These are phyloP conservation scores for Orthonyx spaldingii DNA, from an alignment of 2,113 vertebrate genomes.

Conservation along the genomic window DNA sequence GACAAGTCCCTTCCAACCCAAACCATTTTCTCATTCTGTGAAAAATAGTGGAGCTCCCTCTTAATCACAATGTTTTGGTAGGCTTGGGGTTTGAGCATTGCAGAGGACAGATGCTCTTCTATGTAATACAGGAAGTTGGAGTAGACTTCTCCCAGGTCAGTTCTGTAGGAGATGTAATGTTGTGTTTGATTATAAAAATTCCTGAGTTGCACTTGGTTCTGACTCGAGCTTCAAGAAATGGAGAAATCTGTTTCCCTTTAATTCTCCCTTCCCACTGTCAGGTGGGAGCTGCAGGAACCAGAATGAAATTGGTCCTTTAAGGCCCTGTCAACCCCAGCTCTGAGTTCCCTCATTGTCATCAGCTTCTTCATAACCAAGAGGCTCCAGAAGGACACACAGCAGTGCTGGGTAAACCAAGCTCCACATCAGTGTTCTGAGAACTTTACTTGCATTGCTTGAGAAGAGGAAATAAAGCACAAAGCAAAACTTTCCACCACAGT, in stretches of 20 bases:
- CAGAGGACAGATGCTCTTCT: neutral
- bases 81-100: neutral
- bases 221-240: neutral
- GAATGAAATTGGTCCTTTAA: neutral
- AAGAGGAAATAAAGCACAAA: neutral
- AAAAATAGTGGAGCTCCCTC: neutral
- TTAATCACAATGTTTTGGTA: neutral
- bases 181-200: neutral
- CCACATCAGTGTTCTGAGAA: neutral
- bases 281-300: neutral
- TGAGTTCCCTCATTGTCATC: neutral
- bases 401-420: neutral
- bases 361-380: neutral
- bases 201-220: neutral
- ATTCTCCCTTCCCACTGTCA: neutral
- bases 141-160: neutral
- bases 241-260: neutral
- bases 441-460: neutral
- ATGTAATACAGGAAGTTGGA: fast-evolving
- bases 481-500: neutral
- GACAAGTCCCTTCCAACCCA: neutral
- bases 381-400: neutral
- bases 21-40: neutral
- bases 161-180: neutral
- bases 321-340: neutral